Conservation (phyloP, 2,113 vertebrate species). For the Glaucomys volans region DNA sequence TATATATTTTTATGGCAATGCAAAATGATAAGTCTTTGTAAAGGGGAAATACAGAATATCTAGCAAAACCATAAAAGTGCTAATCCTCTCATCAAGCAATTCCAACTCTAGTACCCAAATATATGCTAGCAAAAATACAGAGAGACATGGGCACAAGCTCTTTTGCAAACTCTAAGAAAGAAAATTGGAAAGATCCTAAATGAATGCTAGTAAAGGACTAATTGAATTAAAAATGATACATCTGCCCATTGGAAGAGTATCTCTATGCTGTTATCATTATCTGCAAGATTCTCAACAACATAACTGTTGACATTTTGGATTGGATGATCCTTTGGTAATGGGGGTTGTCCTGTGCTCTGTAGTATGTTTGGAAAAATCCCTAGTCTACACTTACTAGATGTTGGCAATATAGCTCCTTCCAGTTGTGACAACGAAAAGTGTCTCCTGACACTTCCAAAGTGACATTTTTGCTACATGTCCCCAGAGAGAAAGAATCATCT, state of each 20-base stretch:
- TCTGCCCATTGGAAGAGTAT: neutral
- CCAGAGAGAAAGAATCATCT: neutral
- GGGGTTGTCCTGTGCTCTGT: neutral
- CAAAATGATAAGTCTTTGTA: constrained; percentile 20
- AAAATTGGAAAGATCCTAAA: neutral
- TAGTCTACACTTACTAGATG: neutral
- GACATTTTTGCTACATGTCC: neutral
- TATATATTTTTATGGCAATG: neutral
- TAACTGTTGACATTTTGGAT: neutral
- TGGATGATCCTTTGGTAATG: neutral
- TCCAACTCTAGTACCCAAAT: neutral
- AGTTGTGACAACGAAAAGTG: neutral
- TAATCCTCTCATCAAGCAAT: neutral
- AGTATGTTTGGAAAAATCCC: neutral
- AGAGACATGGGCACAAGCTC: neutral
- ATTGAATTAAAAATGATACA: neutral
- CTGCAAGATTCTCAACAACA: neutral
- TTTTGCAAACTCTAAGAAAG: neutral
- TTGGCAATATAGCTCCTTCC: neutral
- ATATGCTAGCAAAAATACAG: neutral
- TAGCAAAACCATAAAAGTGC: neutral
- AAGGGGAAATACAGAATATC: neutral
- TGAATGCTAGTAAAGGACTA: neutral
- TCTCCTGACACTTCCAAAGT: neutral
- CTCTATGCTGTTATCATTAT: neutral